Evolutionary conservation across 2,888 invertebrate genomes (phyloP).

Genomic region (Eristalis tenax): DNA sequence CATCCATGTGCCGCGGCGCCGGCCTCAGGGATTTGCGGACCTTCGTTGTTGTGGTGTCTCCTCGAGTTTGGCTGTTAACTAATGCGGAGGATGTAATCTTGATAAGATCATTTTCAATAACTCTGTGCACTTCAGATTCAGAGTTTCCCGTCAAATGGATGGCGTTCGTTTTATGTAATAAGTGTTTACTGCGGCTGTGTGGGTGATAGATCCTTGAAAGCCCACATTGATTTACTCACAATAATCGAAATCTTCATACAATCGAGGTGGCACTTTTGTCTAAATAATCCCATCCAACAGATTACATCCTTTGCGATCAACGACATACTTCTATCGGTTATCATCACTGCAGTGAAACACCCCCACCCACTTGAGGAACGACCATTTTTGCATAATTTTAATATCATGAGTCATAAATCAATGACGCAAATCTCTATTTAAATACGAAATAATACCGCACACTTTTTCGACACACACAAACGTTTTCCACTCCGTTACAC

Average conservation of each 20-base stretch:
- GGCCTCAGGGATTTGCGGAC: neutral
- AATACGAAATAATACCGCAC: constrained; percentile 80
- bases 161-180: constrained; percentile 4
- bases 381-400: constrained; percentile 30
- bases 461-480: constrained; percentile 47
- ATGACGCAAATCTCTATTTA: constrained; percentile 81
- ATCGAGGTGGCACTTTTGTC: too few relatives aligned
- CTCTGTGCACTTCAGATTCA: constrained; percentile 46
- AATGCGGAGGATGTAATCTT: constrained; percentile 14
- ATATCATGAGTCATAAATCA: constrained; percentile 78
- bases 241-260: neutral
- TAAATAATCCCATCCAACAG: too few relatives aligned
- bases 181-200: constrained; percentile 6
- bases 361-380: neutral
- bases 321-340: neutral
- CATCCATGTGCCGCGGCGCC: neutral
- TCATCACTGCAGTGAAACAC: neutral
- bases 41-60: neutral
- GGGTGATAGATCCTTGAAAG: constrained; percentile 43
- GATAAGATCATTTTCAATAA: constrained; percentile 62
- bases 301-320: too few relatives aligned
- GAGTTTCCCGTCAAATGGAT: constrained; percentile 41
- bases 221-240: constrained; percentile 16
- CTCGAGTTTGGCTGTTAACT: neutral
- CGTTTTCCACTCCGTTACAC: constrained; percentile 56